Evolutionary conservation across 2,888 invertebrate genomes (phyloP).

Genomic region (Tenthredo amoena): DNA sequence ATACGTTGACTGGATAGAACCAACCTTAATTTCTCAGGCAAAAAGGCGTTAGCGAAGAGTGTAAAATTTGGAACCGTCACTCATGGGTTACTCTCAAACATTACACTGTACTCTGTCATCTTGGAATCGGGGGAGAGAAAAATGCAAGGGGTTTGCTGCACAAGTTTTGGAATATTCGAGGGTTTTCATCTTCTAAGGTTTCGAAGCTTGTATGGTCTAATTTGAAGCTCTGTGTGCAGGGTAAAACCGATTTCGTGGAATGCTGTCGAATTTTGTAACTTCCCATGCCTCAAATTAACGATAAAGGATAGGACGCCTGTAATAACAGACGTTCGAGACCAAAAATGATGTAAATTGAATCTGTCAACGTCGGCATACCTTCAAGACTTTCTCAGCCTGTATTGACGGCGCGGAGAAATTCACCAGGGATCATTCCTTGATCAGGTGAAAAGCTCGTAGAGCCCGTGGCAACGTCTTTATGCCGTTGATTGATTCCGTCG

Average conservation of each 20-base stretch:
- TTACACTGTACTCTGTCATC: neutral
- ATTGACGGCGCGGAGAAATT: neutral
- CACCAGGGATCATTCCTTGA: neutral
- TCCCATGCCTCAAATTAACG: neutral
- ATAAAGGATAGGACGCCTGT: neutral
- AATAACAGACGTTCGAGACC: neutral
- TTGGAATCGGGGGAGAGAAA: neutral
- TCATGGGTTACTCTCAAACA: neutral
- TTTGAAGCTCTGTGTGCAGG: neutral
- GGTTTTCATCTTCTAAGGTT: neutral
- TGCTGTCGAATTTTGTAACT: neutral
- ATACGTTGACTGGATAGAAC: slow-evolving; percentile 43
- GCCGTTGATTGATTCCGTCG: slow-evolving; percentile 30
- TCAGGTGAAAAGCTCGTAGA: neutral
- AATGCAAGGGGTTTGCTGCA: neutral
- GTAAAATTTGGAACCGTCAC: neutral
- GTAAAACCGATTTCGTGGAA: neutral
- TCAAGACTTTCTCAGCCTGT: neutral
- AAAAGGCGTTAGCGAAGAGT: neutral
- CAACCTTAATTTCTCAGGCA: slow-evolving; percentile 43
- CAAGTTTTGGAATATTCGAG: neutral
- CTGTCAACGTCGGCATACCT: neutral
- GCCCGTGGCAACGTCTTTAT: neutral
- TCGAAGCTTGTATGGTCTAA: neutral
- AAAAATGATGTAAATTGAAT: neutral